phyloP scores from a whole-genome alignment of 1,140 invertebrate genomes.

The Asbolus verrucosus region DNA sequence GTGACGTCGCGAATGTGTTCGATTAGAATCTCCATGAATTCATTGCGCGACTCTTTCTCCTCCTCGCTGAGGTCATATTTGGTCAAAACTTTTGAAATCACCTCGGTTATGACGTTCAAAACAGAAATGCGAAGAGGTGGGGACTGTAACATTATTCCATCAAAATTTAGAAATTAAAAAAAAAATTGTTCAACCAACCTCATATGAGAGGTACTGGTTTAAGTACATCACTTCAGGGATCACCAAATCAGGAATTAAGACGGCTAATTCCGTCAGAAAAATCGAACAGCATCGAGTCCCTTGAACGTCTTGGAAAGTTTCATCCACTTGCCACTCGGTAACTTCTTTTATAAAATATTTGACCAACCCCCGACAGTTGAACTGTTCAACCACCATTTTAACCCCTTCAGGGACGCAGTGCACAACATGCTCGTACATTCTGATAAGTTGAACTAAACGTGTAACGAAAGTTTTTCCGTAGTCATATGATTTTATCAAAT shows the following conservation, averaged over 20 bases:
- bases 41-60: slow-evolving; percentile 67
- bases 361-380: slow-evolving; percentile 71
- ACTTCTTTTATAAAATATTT: slow-evolving; percentile 77
- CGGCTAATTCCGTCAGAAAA: slow-evolving; percentile 75
- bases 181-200: slow-evolving; percentile 48
- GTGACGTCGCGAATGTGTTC: slow-evolving; percentile 79
- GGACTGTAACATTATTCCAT: slow-evolving; percentile 66
- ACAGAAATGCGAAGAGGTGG: slow-evolving; percentile 78
- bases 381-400: slow-evolving; percentile 70
- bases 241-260: slow-evolving; percentile 71
- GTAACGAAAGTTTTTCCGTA: slow-evolving; percentile 72
- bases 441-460: slow-evolving; percentile 73
- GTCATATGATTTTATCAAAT: slow-evolving; percentile 75
- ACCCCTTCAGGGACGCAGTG: slow-evolving; percentile 72
- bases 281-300: slow-evolving; percentile 71
- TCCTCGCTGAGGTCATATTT: slow-evolving; percentile 71
- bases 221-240: slow-evolving; percentile 66
- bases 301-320: slow-evolving; percentile 64
- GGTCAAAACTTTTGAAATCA: slow-evolving; percentile 72
- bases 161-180: background rate
- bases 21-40: slow-evolving; percentile 71
- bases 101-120: slow-evolving; percentile 74
- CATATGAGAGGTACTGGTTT: slow-evolving; percentile 57
- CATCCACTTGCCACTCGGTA: slow-evolving; percentile 70
- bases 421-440: slow-evolving; percentile 75